phyloP scores from a whole-genome alignment of 2,113 vertebrate species.

The Ictalurus furcatus region DNA sequence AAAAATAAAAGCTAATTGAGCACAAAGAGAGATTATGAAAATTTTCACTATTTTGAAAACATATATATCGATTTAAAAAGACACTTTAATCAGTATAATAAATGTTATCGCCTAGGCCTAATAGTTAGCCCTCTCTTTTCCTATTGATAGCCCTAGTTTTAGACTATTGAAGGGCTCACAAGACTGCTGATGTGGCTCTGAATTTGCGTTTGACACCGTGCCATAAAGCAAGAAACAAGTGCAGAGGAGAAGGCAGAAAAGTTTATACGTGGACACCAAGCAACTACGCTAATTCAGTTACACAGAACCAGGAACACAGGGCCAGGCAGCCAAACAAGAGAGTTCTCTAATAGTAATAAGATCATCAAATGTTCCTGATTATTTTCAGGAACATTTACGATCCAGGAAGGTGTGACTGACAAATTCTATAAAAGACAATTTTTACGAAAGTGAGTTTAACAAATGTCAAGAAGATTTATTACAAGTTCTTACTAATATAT shows the following conservation, averaged over 20 bases:
- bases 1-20: too few relatives aligned
- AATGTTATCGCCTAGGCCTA: neutral
- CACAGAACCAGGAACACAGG: neutral
- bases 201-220: neutral
- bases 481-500: neutral
- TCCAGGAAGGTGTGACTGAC: neutral
- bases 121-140: neutral
- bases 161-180: neutral
- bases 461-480: neutral
- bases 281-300: conserved; percentile 54
- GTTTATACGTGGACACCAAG: conserved; percentile 27
- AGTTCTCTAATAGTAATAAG: neutral
- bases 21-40: too few relatives aligned
- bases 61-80: too few relatives aligned
- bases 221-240: neutral
- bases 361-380: neutral
- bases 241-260: neutral
- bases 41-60: too few relatives aligned
- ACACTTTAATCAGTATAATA: neutral
- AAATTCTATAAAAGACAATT: neutral
- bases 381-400: neutral
- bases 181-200: neutral
- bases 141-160: neutral
- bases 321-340: neutral
- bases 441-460: neutral